phyloP scores from a whole-genome alignment of 2,113 vertebrate species.

The Colossoma macropomum region DNA sequence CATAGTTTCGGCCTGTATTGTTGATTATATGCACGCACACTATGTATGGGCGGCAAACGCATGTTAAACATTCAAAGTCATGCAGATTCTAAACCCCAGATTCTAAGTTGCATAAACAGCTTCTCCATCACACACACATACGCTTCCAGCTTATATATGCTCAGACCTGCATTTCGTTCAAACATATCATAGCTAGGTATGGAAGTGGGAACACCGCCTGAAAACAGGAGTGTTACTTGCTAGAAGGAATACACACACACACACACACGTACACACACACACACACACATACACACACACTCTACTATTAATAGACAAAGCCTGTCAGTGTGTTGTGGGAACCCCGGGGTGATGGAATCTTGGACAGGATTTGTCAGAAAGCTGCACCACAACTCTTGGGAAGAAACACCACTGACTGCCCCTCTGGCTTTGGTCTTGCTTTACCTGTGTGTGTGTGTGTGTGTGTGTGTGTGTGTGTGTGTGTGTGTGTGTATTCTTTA shows the following conservation, averaged over 20 bases:
- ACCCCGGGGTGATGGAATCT: slow-evolving; percentile 49
- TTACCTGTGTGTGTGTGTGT: background rate
- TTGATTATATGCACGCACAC: slow-evolving; percentile 10
- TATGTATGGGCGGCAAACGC: background rate
- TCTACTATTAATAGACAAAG: slow-evolving; percentile 40
- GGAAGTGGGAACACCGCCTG: slow-evolving; percentile 38
- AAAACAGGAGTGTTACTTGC: slow-evolving; percentile 22
- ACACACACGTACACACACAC: slow-evolving; percentile 23
- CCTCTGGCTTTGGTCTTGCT: slow-evolving; percentile 20
- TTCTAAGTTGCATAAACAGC: background rate
- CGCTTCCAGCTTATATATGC: background rate
- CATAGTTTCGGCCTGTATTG: no score
- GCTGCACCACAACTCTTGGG: slow-evolving; percentile 12
- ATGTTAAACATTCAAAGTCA: background rate
- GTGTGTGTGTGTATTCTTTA: background rate
- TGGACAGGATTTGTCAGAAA: slow-evolving; percentile 39
- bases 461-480: slow-evolving; percentile 11
- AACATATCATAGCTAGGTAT: slow-evolving; percentile 43
- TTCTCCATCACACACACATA: background rate
- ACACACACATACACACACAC: slow-evolving; percentile 29
- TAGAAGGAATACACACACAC: background rate
- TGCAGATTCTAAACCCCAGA: no score
- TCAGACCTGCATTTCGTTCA: slow-evolving; percentile 36
- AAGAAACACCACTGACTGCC: slow-evolving; percentile 1
- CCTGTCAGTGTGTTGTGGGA: slow-evolving; percentile 43